Conservation (phyloP, 1,140 invertebrate genomes). For the Holcopasites calliopsidis region DNA sequence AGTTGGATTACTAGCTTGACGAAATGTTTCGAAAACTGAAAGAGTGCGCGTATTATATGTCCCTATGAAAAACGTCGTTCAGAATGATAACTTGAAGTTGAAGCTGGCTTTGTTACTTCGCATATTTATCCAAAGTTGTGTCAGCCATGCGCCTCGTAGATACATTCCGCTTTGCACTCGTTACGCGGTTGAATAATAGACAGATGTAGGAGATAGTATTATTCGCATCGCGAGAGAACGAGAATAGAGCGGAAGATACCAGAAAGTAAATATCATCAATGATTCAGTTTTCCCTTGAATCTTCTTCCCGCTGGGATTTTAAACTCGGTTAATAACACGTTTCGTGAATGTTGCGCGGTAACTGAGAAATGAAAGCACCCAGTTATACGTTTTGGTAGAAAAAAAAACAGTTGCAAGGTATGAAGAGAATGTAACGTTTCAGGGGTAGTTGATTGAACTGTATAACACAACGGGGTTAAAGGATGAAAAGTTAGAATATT, state of each 20-base stretch:
- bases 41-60: no score
- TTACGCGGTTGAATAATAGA: not conserved
- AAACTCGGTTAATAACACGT: not conserved
- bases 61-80: no score
- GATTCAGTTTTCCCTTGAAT: not conserved
- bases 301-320: not conserved
- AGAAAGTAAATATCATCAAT: not conserved
- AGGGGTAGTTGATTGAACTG: not conserved
- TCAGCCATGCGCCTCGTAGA: not conserved
- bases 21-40: no score
- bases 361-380: not conserved
- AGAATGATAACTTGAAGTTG: no score
- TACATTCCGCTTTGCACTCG: slow-evolving; percentile 5
- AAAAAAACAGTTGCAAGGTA: not conserved
- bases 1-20: no score
- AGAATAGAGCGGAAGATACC: not conserved
- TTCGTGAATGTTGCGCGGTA: not conserved
- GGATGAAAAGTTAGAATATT: not conserved
- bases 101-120: not conserved
- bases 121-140: slow-evolving; percentile 17
- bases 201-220: not conserved
- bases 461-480: no score
- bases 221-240: not conserved
- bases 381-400: not conserved
- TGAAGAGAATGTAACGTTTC: not conserved